A percentile compares a stretch with the other conserved stretches of the same genome.
phyloP scores from a whole-genome alignment of 2,113 vertebrate species.

The Prochilodus magdalenae region DNA sequence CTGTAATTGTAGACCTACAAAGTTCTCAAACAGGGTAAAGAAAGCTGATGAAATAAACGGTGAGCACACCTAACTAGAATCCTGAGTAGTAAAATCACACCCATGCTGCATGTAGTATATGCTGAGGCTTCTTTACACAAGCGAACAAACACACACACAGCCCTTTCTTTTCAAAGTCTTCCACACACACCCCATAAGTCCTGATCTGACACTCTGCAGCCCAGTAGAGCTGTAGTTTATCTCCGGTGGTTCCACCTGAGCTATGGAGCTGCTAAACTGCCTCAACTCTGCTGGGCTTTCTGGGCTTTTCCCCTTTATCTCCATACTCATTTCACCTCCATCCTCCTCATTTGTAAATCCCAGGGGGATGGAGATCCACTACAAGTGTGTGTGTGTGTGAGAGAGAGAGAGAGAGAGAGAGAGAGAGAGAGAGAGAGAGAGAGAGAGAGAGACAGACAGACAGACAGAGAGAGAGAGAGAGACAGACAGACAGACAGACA shows the following conservation, averaged over 20 bases:
- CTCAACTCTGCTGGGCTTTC: not conserved
- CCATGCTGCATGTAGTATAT: too few relatives aligned
- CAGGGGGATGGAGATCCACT: not conserved
- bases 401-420: not conserved
- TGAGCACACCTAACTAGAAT: too few relatives aligned
- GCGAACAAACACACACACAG: not conserved
- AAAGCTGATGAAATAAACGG: too few relatives aligned
- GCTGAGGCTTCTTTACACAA: not conserved
- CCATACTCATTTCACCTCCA: conserved; percentile 21
- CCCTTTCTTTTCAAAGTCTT: not conserved
- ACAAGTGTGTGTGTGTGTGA: not conserved
- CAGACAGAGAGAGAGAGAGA: not conserved
- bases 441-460: not conserved
- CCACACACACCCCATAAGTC: not conserved
- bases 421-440: conserved; percentile 1
- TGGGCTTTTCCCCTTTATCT: conserved; percentile 3
- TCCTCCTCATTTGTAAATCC: conserved; percentile 19
- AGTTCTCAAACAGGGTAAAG: too few relatives aligned
- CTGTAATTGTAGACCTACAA: too few relatives aligned
- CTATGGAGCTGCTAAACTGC: conserved; percentile 4
- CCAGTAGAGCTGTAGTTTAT: conserved; percentile 14
- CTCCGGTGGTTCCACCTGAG: not conserved
- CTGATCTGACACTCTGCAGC: conserved; percentile 28
- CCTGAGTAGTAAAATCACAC: too few relatives aligned
- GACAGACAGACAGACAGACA: not conserved